Percentiles rank a stretch among this genome's conserved stretches.
phyloP scores from a whole-genome alignment of 2,797 vertebrate species.

The Tympanoctomys barrerae region DNA sequence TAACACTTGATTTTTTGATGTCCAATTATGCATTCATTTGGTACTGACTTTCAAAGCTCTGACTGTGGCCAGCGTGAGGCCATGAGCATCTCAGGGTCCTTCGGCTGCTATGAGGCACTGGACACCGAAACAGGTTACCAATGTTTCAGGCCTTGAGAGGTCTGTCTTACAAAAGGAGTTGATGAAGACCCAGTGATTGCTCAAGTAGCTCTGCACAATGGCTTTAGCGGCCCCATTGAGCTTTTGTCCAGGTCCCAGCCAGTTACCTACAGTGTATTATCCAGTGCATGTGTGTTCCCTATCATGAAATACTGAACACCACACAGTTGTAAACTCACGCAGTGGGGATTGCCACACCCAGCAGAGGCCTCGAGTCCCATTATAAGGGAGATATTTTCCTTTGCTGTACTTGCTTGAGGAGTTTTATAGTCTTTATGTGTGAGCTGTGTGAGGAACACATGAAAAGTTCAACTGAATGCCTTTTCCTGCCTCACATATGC shows the following conservation, averaged over 20 bases:
- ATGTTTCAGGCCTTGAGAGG: conserved; percentile 91
- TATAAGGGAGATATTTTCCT: conserved; percentile 91
- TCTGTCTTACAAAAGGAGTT: conserved; percentile 87
- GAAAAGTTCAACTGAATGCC: conserved; percentile 97
- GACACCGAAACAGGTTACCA: conserved; percentile 87
- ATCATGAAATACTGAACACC: conserved; percentile 92
- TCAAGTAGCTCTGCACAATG: conserved; percentile 86
- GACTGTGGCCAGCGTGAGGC: conserved; percentile 50
- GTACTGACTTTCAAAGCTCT: conserved; percentile 77
- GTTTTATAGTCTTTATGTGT: conserved; percentile 99
- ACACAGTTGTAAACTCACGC: conserved; percentile 91
- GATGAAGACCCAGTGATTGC: conserved; percentile 87
- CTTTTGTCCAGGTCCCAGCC: conserved; percentile 87
- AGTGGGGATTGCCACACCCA: conserved; percentile 89
- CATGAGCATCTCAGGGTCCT: conserved; percentile 78
- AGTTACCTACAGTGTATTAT: conserved; percentile 93
- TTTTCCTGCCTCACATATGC: conserved; percentile 96
- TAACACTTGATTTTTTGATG: conserved; percentile 83
- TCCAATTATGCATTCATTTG: conserved; percentile 82
- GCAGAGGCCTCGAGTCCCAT: conserved; percentile 89
- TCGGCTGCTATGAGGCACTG: conserved; percentile 86
- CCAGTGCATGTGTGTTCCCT: conserved; percentile 97
- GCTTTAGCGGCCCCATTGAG: conserved; percentile 87
- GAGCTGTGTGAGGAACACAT: conserved; percentile 99
- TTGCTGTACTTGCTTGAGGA: conserved; percentile 99